Evolutionary conservation across 2,113 vertebrate genomes (phyloP), one percentile per base, ranked within the genome.

Genomic region (Aramus guarauna): DNA sequence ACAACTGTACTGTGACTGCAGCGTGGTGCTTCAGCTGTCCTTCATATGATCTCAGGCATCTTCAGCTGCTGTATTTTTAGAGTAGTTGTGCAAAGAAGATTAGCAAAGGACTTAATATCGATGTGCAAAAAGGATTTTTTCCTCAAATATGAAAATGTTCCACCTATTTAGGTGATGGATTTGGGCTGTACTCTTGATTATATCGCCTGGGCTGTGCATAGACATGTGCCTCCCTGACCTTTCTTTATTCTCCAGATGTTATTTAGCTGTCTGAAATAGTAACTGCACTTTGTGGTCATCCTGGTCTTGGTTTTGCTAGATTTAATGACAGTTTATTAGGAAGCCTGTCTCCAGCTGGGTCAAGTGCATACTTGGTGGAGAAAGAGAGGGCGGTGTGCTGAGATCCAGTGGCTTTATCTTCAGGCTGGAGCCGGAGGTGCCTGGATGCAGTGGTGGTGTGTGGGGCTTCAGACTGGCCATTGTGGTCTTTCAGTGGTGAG

Each of bases 91-190:
- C 81, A 90, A 93, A 92, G 83, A 86, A 77, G 95, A 96, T 95
- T 92, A 97, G 88, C 82, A 76, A 80, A 93, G 90, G 75, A 87
- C 82, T 97, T 96, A n/a, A n/a, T n/a, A n/a, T n/a, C n/a, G n/a
- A n/a, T n/a, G n/a, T n/a, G n/a, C n/a, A n/a, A n/a, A n/a, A n/a
- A n/a, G n/a, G n/a, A n/a, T n/a, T n/a, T n/a, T n/a, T n/a, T n/a
- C n/a, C n/a, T 94, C 89, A 84, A 86, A 59, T 63, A 73, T 50
- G 91, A 86, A 63, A 82, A 22, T 16, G 52, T 52, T 67, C n/a
- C 32, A 34, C 85, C 59, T 73, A 1, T 76, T 85, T 56, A 92
- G 85, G 58, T 58, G 2, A 8, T 81, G 41, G 53, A 26, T 78
- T 88, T 26, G 53, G 58, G 30, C 55, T 48, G 5, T 10, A 64